phyloP scores from a whole-genome alignment of 1,140 invertebrate species.

The Drosophila pseudoananassae region DNA sequence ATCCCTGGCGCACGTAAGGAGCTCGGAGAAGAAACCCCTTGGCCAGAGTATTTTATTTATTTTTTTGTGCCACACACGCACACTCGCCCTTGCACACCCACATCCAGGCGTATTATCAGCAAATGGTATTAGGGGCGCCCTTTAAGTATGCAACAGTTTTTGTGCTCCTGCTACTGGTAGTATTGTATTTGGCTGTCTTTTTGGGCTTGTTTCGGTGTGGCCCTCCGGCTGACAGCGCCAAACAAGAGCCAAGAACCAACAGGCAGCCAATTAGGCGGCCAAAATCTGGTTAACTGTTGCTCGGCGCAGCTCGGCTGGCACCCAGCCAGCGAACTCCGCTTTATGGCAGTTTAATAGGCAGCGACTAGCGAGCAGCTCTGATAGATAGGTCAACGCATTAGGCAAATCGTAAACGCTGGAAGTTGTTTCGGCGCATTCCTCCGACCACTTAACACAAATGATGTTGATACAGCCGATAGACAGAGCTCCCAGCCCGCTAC shows the following conservation, averaged over 20 bases:
- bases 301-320: background rate
- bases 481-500: constrained; percentile 21
- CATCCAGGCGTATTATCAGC: constrained; percentile 35
- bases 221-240: constrained; percentile 49
- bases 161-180: constrained; percentile 17
- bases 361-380: constrained; percentile 7
- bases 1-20: constrained; percentile 40
- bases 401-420: constrained; percentile 49
- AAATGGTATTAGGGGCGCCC: constrained; percentile 70
- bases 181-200: constrained; percentile 20
- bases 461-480: constrained; percentile 73
- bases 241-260: constrained; percentile 26
- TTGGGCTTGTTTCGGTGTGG: constrained; percentile 14
- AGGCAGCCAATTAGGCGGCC: constrained; percentile 71
- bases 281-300: constrained; percentile 57
- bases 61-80: constrained; percentile 22
- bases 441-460: constrained; percentile 75
- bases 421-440: constrained; percentile 67
- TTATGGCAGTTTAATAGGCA: constrained; percentile 77
- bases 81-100: background rate
- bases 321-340: constrained; percentile 40
- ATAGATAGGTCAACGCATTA: constrained; percentile 59
- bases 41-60: constrained; percentile 41
- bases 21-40: constrained; percentile 28
- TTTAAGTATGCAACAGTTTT: constrained; percentile 79